Conservation (phyloP, 2,888 invertebrate genomes). For the Morinoia aosen region DNA sequence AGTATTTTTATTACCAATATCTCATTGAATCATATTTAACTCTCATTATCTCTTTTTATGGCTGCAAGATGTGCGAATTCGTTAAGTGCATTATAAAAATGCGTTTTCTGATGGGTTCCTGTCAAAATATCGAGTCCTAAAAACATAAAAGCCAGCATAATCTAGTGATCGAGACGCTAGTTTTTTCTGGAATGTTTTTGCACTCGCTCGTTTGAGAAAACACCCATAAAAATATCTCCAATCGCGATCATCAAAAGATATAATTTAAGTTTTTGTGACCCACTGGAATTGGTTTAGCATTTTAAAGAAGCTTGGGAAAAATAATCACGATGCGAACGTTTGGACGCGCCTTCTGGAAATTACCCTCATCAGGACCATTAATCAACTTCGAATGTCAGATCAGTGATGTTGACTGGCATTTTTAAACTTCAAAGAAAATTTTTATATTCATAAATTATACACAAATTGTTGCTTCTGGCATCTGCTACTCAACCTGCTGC, state of each 20-base stretch:
- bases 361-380: not conserved
- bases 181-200: not conserved
- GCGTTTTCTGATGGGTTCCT: not conserved
- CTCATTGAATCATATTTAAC: not conserved
- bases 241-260: not conserved
- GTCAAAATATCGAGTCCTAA: not conserved
- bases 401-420: not conserved
- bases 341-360: not conserved
- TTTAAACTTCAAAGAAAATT: not conserved
- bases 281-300: not conserved
- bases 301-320: not conserved
- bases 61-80: not conserved
- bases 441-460: not conserved
- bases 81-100: not conserved
- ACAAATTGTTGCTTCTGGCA: not conserved
- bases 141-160: not conserved
- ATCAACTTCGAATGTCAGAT: not conserved
- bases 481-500: not conserved
- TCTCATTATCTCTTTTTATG: not conserved
- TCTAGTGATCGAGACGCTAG: not conserved
- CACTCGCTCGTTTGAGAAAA: not conserved
- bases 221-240: not conserved
- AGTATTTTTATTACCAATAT: not conserved
- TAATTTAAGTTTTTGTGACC: not conserved
- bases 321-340: not conserved